These are phyloP conservation scores for Gallirallus australis DNA, from an alignment of 2,797 vertebrate species.

Conservation along the genomic window DNA sequence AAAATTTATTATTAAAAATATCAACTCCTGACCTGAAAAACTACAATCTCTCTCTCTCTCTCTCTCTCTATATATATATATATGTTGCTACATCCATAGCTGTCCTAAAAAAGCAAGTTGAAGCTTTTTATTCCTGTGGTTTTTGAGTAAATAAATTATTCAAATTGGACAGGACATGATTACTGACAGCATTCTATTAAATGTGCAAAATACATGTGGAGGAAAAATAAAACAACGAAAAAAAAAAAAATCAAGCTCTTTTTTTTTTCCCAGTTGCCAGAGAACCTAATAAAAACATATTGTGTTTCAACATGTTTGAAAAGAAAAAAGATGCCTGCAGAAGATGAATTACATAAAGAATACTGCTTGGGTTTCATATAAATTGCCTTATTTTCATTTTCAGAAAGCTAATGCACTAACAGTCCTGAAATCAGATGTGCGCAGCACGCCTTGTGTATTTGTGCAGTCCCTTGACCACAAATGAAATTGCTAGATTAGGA, in stretches of 20 bases:
- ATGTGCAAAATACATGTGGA: background rate
- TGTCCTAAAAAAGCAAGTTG: background rate
- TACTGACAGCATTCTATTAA: background rate
- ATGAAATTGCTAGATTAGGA: background rate
- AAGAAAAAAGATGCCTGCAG: constrained; percentile 11
- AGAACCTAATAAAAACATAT: constrained; percentile 40
- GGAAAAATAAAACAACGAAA: background rate
- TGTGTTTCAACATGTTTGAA: constrained; percentile 26
- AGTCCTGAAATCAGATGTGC: constrained; percentile 3
- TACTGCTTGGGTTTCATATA: background rate
- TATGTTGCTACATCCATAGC: background rate
- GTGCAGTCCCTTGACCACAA: background rate
- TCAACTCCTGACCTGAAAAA: background rate
- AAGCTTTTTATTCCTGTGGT: background rate
- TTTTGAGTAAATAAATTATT: background rate
- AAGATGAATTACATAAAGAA: constrained; percentile 22
- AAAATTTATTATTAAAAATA: background rate
- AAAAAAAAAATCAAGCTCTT: background rate
- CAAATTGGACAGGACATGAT: background rate
- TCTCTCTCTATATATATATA: too few species aligned
- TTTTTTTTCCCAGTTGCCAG: background rate
- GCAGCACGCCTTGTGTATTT: background rate
- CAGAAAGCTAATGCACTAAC: constrained; percentile 10
- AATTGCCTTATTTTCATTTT: constrained; percentile 41
- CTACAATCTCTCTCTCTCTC: too few species aligned